Base-by-base conservation (phyloP, 2,797 vertebrate genomes). In the Orestias chungarensis region DNA sequence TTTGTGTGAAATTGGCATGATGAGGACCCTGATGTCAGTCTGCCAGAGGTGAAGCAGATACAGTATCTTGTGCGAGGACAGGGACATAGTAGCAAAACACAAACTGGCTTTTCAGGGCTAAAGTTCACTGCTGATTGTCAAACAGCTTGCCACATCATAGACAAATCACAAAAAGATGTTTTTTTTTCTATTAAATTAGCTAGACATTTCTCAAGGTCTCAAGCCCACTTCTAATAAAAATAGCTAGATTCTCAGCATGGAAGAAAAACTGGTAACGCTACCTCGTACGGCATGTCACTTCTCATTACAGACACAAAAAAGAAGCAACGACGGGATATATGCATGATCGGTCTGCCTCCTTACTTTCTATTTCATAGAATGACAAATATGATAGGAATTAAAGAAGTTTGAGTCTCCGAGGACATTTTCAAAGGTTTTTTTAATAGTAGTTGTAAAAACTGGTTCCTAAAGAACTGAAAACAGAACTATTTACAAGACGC, bases 1-100 rank as follows among this genome's bases (percentile, higher is more conserved):
- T n/a, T n/a, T 38, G 9, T 35, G n/a, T 38, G 7, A 7, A 38
- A 20, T 43, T 15, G 50, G 42, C 40, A 15, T 38, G 23, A 3
- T 43, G 44, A 20, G 35, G 20, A 70, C 54, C 40, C 4, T 20
- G 49, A 80, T 83, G 44, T 88, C 1, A 75, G 77, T 43, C 79
- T 82, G 72, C 46, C 1, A 69, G 59, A 88, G 79, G 82, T 76
- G 62, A 84, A 9, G 0, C 0, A 75, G 79, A 89, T 87, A 83
- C 59, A 44, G 38, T 40, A n/a, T 76, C 65, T 65, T 2, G 3
- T 43, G 2, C 11, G 23, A 29, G 9, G 25, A 23, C 33, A 1
- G 61, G 10, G 64, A 35, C 59, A 23, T 33, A 47, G 50, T 18
- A 31, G n/a, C 64, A 66, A 43, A 27, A 3, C 14, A 43, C 1